Evolutionary conservation across 1,140 invertebrate species (phyloP).

Genomic region (Steinernema feltiae): DNA sequence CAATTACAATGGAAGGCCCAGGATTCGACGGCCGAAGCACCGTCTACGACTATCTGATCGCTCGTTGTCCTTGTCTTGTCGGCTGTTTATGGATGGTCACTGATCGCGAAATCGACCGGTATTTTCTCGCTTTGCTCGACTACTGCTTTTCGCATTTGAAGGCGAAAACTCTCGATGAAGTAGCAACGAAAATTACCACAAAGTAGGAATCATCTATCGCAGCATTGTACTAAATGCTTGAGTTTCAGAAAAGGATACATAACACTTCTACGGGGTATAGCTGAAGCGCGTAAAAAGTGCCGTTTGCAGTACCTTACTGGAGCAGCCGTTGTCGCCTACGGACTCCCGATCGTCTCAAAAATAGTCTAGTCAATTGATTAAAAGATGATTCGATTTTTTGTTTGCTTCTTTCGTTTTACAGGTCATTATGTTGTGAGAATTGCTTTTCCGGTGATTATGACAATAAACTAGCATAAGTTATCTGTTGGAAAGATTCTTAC

Average conservation of each 20-base stretch:
- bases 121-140: conserved; percentile 9
- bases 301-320: conserved; percentile 40
- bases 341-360: conserved; percentile 28
- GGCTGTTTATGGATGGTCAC: conserved; percentile 50
- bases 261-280: conserved; percentile 35
- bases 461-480: no score
- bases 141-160: conserved; percentile 40
- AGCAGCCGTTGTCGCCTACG: conserved; percentile 43
- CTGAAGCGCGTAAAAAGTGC: conserved; percentile 32
- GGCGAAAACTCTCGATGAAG: conserved; percentile 1
- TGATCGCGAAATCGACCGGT: conserved; percentile 40
- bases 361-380: not conserved
- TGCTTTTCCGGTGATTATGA: no score
- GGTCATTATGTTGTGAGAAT: no score
- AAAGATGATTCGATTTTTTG: not conserved
- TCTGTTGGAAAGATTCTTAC: no score
- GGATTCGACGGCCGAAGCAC: conserved; percentile 35
- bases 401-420: no score
- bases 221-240: conserved; percentile 19
- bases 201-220: not conserved
- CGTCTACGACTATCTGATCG: conserved; percentile 44
- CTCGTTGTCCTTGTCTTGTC: conserved; percentile 41
- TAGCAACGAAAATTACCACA: not conserved
- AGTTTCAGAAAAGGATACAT: conserved; percentile 23
- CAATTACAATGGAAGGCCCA: conserved; percentile 41